phyloP scores from a whole-genome alignment of 1,140 invertebrate species.

The Aleiodes sp. region DNA sequence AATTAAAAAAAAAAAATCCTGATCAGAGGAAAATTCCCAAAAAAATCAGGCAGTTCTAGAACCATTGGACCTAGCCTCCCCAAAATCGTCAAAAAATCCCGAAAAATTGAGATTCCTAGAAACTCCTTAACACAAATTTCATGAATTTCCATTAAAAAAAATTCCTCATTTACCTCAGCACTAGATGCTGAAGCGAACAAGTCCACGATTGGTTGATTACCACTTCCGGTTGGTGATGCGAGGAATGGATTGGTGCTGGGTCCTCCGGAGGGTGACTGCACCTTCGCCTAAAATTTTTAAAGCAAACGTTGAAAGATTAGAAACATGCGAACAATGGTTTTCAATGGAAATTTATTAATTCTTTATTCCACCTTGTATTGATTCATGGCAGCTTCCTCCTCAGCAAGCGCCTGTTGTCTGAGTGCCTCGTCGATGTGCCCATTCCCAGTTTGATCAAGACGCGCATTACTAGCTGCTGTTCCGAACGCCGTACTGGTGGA shows the following conservation, averaged over 20 bases:
- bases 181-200: constrained; percentile 73
- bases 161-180: constrained; percentile 48
- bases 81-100: no score
- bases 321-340: background rate
- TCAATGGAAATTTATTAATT: constrained; percentile 24
- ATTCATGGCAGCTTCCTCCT: constrained; percentile 94
- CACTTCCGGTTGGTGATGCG: constrained; percentile 68
- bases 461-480: constrained; percentile 78
- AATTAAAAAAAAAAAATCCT: no score
- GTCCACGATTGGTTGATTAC: constrained; percentile 78
- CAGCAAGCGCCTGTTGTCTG: constrained; percentile 87
- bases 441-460: constrained; percentile 74
- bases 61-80: no score
- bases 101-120: no score
- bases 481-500: constrained; percentile 89
- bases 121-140: background rate
- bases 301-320: background rate
- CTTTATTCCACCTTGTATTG: constrained; percentile 84
- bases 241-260: constrained; percentile 89
- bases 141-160: constrained; percentile 10
- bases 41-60: no score
- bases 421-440: constrained; percentile 85
- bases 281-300: constrained; percentile 72
- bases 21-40: no score
- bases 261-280: constrained; percentile 76